Evolutionary conservation across 2,888 invertebrate species (phyloP), one percentile per base, ranked within the genome.

Genomic region (Drosophila gaucha): DNA sequence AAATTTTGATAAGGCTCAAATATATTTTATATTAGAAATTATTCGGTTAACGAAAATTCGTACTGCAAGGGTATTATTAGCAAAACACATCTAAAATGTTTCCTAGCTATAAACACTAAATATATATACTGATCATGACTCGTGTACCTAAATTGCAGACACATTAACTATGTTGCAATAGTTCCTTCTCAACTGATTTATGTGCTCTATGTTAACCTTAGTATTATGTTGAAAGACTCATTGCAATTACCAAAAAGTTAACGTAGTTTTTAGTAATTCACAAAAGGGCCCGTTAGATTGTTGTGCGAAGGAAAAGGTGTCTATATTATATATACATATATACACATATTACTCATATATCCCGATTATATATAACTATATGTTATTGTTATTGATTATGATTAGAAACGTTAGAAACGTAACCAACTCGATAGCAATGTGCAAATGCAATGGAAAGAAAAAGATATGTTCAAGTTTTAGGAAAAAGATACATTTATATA

Each of bases 231-330:
- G 36, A 68, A 58, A 79, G 77, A 86, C 80, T 79, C 73, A 83
- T 72, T 59, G 76, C 64, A 79, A 83, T 80, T 67, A 86, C 30
- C 65, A 54, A 74, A 60, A 75, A 85, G 86, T 80, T 86, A 80
- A 80, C 80, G 76, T 80, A 80, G 86, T 41, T 63, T 28, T 72
- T 79, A 85, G 79, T 47, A 28, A 41, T 6, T 12, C 52, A 41
- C 41, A 20, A 41, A 22, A 33, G 10, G n/a, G n/a, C 10, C 30
- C 24, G 30, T 65, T 68, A 58, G 14, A 46, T 64, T 47, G 41
- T 56, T 5, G 28, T 33, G 26, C 28, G 8, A 39, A 56, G 14
- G 30, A 28, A 35, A 30, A 38, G 33, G 38, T 57, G 56, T 74
- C 51, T 63, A 49, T 43, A 39, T 28, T 31, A 39, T 47, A 12